phyloP scores from a whole-genome alignment of 2,113 vertebrate genomes.

The Miniopterus natalensis region DNA sequence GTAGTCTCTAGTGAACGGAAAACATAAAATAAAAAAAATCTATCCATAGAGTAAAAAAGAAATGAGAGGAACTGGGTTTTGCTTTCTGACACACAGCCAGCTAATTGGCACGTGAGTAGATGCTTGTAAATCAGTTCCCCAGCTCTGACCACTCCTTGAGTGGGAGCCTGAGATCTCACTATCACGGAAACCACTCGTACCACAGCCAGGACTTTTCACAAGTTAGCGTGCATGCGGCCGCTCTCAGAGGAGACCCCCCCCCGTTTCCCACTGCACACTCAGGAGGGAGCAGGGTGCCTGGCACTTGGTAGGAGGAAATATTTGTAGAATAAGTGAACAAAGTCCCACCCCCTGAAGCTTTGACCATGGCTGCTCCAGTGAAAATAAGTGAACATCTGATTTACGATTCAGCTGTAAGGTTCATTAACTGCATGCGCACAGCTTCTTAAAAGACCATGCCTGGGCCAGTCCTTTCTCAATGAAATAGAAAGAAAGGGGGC shows the following conservation, averaged over 20 bases:
- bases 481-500: conserved; percentile 9
- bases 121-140: neutral
- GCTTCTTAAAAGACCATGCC: conserved; percentile 4
- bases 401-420: conserved; percentile 56
- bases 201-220: neutral
- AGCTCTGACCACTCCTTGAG: conserved; percentile 35
- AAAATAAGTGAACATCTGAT: conserved; percentile 61
- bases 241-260: neutral
- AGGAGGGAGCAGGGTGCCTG: neutral
- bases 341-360: conserved; percentile 11
- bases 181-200: neutral
- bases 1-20: neutral
- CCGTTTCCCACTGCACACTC: neutral
- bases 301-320: conserved; percentile 58
- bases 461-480: neutral
- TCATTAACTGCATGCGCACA: conserved; percentile 52
- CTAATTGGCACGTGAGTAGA: neutral
- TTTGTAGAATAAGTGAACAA: conserved; percentile 52
- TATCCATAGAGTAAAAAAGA: neutral
- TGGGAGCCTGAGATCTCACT: neutral
- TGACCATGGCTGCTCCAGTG: neutral
- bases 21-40: conserved; percentile 39
- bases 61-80: neutral
- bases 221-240: neutral
- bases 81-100: neutral